Evolutionary conservation across 2,113 vertebrate species (phyloP), one percentile per base, ranked within the genome.

Genomic region (Larimichthys polyactis): DNA sequence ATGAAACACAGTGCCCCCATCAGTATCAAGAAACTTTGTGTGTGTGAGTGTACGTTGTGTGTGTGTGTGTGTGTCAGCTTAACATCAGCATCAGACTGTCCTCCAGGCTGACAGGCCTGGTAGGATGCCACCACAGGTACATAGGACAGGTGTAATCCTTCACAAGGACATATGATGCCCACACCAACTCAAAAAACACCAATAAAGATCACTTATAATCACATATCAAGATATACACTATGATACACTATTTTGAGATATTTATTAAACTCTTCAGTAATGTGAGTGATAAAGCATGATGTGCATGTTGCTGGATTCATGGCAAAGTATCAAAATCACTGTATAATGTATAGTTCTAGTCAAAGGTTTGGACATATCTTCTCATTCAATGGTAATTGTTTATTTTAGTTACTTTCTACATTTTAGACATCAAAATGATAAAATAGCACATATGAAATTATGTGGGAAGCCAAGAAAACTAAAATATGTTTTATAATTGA

Each of bases 1-100:
- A 92, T 27, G 67, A 85, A 86, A 91, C 87, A 90, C 57, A 85
- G 32, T 65, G 54, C 59, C 69, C 40, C 51, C 60, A 82, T 89
- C 71, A 88, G 74, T 84, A 84, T 83, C 49, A 68, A 66, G 57
- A 75, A 40, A 81, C 64, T 69, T 52, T 66, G 16, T n/a, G 22
- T 71, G 24, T 81, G 48, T 72, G 20, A 63, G 60, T 74, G 46
- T 54, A 51, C 60, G 4, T 70, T 60, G 10, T 57, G 32, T 36
- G 32, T 40, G 1, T 51, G 55, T 22, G 57, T 71, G 12, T 69
- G 66, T 54, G 48, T 64, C 67, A 68, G 81, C 72, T 85, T 63
- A 73, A 79, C 67, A 69, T 75, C 62, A 82, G 64, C 55, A 78
- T 71, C 70, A 29, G 57, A 55, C 65, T 89, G 79, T 89, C 82